Conservation (phyloP, 2,113 vertebrate genomes). For the Apodemus sylvaticus region DNA sequence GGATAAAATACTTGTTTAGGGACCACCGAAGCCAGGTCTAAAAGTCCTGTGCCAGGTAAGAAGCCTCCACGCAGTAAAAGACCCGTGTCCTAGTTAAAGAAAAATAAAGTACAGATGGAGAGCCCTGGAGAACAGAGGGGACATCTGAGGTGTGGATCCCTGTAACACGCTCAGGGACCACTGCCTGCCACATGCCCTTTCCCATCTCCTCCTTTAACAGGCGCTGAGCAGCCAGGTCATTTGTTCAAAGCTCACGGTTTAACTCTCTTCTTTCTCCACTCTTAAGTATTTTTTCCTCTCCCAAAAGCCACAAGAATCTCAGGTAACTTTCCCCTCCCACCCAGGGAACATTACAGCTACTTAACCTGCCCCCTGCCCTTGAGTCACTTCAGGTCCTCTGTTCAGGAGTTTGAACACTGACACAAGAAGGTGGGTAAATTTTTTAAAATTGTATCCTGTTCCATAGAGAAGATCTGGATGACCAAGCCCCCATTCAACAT, state of each 20-base stretch:
- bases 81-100: conserved; percentile 59
- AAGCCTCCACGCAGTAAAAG: conserved; percentile 64
- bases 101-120: conserved; percentile 56
- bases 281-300: background rate
- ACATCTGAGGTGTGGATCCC: background rate
- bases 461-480: background rate
- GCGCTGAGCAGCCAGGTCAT: conserved; percentile 70
- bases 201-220: conserved; percentile 81
- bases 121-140: background rate
- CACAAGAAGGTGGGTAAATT: background rate
- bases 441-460: background rate
- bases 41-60: conserved; percentile 68
- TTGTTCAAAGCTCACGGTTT: conserved; percentile 74
- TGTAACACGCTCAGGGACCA: background rate
- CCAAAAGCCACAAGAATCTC: conserved; percentile 63
- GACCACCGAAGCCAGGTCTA: conserved; percentile 74
- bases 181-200: conserved; percentile 68
- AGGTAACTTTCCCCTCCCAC: conserved; percentile 63
- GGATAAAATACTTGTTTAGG: conserved; percentile 73
- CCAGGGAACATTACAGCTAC: conserved; percentile 62
- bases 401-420: background rate
- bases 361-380: conserved; percentile 47
- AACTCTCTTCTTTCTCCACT: conserved; percentile 29
- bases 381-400: conserved; percentile 12
- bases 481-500: background rate